A percentile compares a stretch with the other conserved stretches of the same genome.
These are phyloP conservation scores for Typhlichthys subterraneus DNA, from an alignment of 2,797 vertebrate species.

Conservation along the genomic window DNA sequence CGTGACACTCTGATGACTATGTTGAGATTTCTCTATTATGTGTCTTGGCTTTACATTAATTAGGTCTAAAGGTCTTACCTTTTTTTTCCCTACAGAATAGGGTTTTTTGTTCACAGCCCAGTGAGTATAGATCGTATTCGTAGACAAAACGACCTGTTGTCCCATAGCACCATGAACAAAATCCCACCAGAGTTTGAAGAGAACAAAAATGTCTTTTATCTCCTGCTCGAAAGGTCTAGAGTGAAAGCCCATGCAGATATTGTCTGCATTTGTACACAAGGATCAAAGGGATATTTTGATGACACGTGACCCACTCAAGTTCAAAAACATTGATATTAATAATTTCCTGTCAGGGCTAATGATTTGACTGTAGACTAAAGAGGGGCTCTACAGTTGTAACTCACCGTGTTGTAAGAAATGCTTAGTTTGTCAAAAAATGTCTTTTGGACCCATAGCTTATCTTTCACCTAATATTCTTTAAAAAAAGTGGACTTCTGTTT, in stretches of 20 bases:
- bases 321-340: slow-evolving; percentile 41
- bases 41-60: slow-evolving; percentile 32
- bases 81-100: slow-evolving; percentile 11
- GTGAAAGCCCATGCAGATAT: slow-evolving; percentile 35
- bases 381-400: background rate
- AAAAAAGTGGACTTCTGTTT: no score
- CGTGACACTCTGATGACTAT: slow-evolving; percentile 36
- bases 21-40: slow-evolving; percentile 57
- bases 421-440: no score
- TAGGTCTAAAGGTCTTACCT: slow-evolving; percentile 12
- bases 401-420: no score
- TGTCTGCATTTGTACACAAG: slow-evolving; percentile 41
- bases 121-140: slow-evolving; percentile 2
- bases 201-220: slow-evolving; percentile 42
- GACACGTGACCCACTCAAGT: slow-evolving; percentile 43
- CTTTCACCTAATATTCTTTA: no score
- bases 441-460: no score
- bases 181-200: slow-evolving; percentile 25
- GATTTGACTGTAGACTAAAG: slow-evolving; percentile 37
- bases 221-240: slow-evolving; percentile 27
- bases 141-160: slow-evolving; percentile 3
- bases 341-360: slow-evolving; percentile 38
- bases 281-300: slow-evolving; percentile 58
- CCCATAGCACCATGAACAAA: slow-evolving; percentile 15
- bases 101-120: slow-evolving; percentile 4